Percentiles rank a stretch among this genome's conserved stretches.
phyloP scores from a whole-genome alignment of 2,113 vertebrate species.

The Melanerpes formicivorus region DNA sequence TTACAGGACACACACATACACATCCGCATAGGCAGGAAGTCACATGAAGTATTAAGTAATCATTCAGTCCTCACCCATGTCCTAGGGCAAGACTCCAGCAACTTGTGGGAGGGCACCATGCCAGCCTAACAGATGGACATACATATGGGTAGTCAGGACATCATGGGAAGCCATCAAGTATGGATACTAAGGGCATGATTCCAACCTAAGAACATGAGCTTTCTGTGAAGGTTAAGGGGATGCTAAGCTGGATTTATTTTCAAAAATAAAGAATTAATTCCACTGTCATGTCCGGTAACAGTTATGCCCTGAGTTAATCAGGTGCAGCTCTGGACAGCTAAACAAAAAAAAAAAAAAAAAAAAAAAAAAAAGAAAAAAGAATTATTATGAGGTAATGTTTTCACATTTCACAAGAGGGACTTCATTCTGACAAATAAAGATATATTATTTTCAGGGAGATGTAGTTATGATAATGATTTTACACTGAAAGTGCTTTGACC shows the following conservation, averaged over 20 bases:
- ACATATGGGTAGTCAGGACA: constrained; percentile 52
- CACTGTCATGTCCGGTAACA: neutral
- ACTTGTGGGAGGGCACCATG: constrained; percentile 41
- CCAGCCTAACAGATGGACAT: constrained; percentile 61
- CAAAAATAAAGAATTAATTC: constrained; percentile 62
- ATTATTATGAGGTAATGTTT: neutral
- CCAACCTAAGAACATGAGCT: constrained; percentile 70
- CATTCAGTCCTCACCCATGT: neutral
- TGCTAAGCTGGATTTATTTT: constrained; percentile 67
- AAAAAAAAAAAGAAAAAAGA: neutral
- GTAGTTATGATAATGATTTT: neutral
- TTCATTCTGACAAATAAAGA: neutral
- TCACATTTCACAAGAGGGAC: neutral
- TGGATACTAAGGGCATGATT: constrained; percentile 65
- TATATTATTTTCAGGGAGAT: neutral
- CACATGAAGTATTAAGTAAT: constrained; percentile 39
- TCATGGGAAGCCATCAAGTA: constrained; percentile 67
- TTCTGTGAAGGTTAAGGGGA: constrained; percentile 69
- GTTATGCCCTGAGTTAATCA: constrained; percentile 25
- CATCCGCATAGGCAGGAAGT: neutral
- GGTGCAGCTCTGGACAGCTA: neutral
- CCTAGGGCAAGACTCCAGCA: constrained; percentile 29
- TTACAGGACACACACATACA: neutral
- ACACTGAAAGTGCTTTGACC: neutral
- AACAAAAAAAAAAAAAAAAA: neutral